Base-by-base conservation (phyloP, 1,140 invertebrate genomes). In the Drosophila quadrilineata region DNA sequence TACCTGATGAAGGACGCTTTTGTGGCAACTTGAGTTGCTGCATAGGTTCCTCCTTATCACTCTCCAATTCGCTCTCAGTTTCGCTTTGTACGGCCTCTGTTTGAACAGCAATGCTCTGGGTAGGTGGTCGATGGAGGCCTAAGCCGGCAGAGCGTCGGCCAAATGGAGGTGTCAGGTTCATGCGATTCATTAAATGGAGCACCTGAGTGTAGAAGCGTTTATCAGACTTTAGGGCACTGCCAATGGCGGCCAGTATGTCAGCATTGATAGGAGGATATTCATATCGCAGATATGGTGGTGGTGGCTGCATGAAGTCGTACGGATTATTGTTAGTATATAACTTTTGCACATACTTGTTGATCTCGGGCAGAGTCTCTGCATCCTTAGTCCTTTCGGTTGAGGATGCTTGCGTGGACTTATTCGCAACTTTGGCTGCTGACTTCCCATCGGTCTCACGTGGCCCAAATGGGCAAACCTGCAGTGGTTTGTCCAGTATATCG, bases 181-280 rank as follows among this genome's bases (percentile, higher is more conserved):
- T 98, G 91, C 95, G 97, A 87, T 98, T 98, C 97, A 98, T 98
- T 22, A 99, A 91, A 92, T 98, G 97, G 41, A 98, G 87, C 3
- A 96, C 94, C 92, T 95, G 97, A 16, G 92, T 94, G 88, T 98
- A 98, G 89, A 98, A 96, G 71, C 94, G 93, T 36, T 94, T 94
- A 74, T 96, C 93, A 31, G 91, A 91, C 49, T 94, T 91, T 36
- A 98, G 88, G 40, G 94, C 92, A 89, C 95, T 92, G 3, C 93
- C 92, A 66, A 98, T 97, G 85, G 96, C 96, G 28, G 93, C 91
- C 19, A 97, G 90, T 50, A 94, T 95, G 35, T 92, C 91, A 46
- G 91, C 91, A 40, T 93, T 95, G 10, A 96, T 93, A 45, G 93
- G 91, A 9, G 96, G 95, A 90, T 96, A 96, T 52, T 92, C 92